Base-by-base conservation (phyloP, 2,888 invertebrate genomes). In the Graphium colonna region DNA sequence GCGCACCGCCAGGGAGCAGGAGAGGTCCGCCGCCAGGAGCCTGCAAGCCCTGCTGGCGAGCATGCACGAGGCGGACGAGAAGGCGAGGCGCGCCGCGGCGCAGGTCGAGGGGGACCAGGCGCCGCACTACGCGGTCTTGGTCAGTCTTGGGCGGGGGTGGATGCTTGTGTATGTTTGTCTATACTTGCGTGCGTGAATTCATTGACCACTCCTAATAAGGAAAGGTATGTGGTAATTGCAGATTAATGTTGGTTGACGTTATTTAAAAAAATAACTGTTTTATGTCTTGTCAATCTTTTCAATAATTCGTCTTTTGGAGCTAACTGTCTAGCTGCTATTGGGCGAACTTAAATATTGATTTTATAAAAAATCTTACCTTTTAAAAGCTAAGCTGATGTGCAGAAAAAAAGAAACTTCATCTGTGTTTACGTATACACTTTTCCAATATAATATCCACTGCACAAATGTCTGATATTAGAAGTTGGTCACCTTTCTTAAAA, bases 121-220 rank as follows among this genome's bases (percentile, higher is more conserved):
- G 50, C 73, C 77, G 61, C 79, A 76, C 51, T 74, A 71, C 63
- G 81, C 75, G 63, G 81, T 75, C 47, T 71, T 85, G 52, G 61
- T 82, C n/a, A n/a, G n/a, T n/a, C n/a, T n/a, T n/a, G n/a, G n/a
- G n/a, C n/a, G n/a, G n/a, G n/a, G n/a, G n/a, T n/a, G n/a, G 74
- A 75, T 76, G 55, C 52, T 74, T 67, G 46, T 60, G 26, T 26
- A 7, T 26, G 26, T 7, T 3, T 26, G 26, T 7, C 26, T 3
- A 26, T 3, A 26, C 26, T 3, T 26, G 26, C 26, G 26, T 7
- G 26, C 26, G 26, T 26, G 26, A n/a, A n/a, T n/a, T n/a, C n/a
- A n/a, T n/a, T n/a, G n/a, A n/a, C n/a, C n/a, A n/a, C n/a, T n/a
- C n/a, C n/a, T n/a, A n/a, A n/a, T n/a, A n/a, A n/a, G n/a, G n/a